Evolutionary conservation across 1,140 invertebrate genomes (phyloP).

Genomic region (Apis dorsata): DNA sequence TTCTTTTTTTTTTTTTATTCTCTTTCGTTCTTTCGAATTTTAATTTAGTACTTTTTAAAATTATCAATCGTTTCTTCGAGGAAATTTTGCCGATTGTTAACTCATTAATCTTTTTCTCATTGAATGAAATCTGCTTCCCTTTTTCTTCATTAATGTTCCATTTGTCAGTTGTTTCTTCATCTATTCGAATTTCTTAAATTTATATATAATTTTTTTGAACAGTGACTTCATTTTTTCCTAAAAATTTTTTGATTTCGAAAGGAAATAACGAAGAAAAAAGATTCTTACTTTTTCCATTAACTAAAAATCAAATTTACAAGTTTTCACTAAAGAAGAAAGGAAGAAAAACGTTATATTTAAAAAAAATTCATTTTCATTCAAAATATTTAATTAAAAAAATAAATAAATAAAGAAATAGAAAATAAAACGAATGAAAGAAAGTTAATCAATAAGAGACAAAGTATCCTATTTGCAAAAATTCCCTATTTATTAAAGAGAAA

Average conservation of each 20-base stretch:
- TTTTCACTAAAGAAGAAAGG: too few species aligned
- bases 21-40: background rate
- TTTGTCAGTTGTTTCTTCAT: background rate
- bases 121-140: background rate
- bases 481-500: too few species aligned
- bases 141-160: background rate
- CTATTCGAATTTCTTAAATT: background rate
- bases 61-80: background rate
- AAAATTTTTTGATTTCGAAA: background rate
- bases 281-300: too few species aligned
- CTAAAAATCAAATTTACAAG: too few species aligned
- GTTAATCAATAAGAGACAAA: too few species aligned
- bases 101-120: constrained; percentile 6
- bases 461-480: too few species aligned
- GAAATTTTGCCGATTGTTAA: background rate
- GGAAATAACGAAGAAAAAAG: too few species aligned
- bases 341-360: too few species aligned
- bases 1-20: background rate
- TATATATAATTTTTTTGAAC: background rate
- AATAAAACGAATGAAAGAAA: too few species aligned
- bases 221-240: background rate
- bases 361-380: too few species aligned
- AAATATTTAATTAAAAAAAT: too few species aligned
- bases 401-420: too few species aligned
- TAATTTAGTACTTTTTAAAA: background rate